A percentile compares a stretch with the other conserved stretches of the same genome.
Evolutionary conservation across 1,140 invertebrate genomes (phyloP).

Genomic region (Hyles euphorbiae): DNA sequence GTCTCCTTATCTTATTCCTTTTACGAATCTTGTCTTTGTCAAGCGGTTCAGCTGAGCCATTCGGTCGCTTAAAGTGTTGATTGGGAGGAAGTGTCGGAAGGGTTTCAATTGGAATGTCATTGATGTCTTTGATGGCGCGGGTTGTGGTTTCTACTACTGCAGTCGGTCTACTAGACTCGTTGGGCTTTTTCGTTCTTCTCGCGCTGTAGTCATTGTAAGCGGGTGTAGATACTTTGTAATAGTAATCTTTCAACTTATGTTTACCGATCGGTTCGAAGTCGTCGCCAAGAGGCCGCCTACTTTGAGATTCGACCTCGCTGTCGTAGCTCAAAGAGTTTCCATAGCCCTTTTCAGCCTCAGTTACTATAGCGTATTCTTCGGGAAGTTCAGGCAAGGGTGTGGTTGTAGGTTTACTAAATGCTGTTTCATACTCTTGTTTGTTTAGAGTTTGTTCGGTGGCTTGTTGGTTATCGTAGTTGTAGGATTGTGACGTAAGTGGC

Average conservation of each 20-base stretch:
- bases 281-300: slow-evolving; percentile 56
- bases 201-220: slow-evolving; percentile 40
- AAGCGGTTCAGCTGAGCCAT: slow-evolving; percentile 26
- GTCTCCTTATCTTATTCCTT: slow-evolving; percentile 64
- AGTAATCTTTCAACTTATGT: slow-evolving; percentile 65
- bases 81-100: slow-evolving; percentile 68
- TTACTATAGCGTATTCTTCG: slow-evolving; percentile 62
- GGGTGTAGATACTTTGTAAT: slow-evolving; percentile 63
- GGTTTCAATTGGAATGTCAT: slow-evolving; percentile 42
- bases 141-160: slow-evolving; percentile 36
- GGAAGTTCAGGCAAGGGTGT: slow-evolving; percentile 39
- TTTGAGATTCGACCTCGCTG: slow-evolving; percentile 57
- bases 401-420: slow-evolving; percentile 34
- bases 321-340: slow-evolving; percentile 57
- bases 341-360: slow-evolving; percentile 56
- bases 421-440: slow-evolving; percentile 33
- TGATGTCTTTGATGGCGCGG: slow-evolving; percentile 31
- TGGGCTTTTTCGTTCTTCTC: slow-evolving; percentile 63
- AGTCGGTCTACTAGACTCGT: slow-evolving; percentile 34
- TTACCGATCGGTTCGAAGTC: slow-evolving; percentile 64
- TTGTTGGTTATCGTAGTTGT: slow-evolving; percentile 39
- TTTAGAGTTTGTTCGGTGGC: slow-evolving; percentile 40
- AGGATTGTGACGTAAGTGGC: slow-evolving; percentile 39
- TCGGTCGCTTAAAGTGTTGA: slow-evolving; percentile 67
- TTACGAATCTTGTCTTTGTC: slow-evolving; percentile 64